Evolutionary conservation across 2,888 invertebrate genomes (phyloP), one percentile per base, ranked within the genome.

Genomic region (Tricholauxania praeusta): DNA sequence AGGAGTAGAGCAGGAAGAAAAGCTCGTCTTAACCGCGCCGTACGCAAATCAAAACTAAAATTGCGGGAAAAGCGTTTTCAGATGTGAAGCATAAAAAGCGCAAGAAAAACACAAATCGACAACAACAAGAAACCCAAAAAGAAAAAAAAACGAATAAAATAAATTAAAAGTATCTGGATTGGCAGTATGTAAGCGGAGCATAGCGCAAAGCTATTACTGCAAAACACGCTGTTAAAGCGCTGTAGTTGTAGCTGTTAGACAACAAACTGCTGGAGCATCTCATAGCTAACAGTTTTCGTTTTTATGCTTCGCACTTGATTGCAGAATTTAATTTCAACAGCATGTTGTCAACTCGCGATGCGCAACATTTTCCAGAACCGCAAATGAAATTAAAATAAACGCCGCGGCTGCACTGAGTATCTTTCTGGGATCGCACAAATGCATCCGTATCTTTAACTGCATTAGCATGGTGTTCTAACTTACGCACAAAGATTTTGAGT

Each of bases 11-110:
- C 72, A 73, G 77, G 74, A 72, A 77, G 75, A 75, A 84, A 84
- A 80, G 82, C 84, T 75, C 84, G 82, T 83, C 87, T 84, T 84
- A 82, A 82, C 84, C 82, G 84, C 82, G 82, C 82, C 82, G 83
- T 84, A 83, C 84, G 84, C 84, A 85, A 86, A 86, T 85, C 84
- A 83, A 82, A 86, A 86, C 87, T 86, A 79, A 86, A 82, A 84
- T 83, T 81, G 85, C 82, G 81, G 81, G 82, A 79, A 85, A 85
- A 83, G 80, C 82, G 81, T 83, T 81, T 82, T 81, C 84, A 83
- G 80, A 83, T 78, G 78, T 75, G 76, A 82, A 82, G 83, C 82
- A 73, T 51, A 65, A 77, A 76, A 77, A 76, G 72, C 77, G 73
- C 71, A 73, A 73, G 71, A 59, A 22, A 60, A 65, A 68, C 75